phyloP scores from a whole-genome alignment of 1,140 invertebrate species.

The Trachymyrmex septentrionalis region DNA sequence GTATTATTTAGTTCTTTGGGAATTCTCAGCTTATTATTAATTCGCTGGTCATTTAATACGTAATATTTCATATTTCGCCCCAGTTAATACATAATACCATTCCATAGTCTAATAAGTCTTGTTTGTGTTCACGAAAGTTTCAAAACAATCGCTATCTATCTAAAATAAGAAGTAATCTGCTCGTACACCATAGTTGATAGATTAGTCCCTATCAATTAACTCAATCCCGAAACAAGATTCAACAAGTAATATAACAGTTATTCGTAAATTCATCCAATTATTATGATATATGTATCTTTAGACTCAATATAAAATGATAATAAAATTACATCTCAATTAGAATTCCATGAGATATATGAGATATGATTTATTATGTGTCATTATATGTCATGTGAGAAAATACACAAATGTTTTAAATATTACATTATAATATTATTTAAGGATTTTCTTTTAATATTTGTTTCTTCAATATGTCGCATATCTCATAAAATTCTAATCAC shows the following conservation, averaged over 20 bases:
- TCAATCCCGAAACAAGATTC: neutral
- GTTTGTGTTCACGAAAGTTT: constrained; percentile 15
- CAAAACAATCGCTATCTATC: constrained; percentile 1
- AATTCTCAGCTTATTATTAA: neutral
- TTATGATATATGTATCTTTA: neutral
- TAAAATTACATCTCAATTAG: constrained; percentile 4
- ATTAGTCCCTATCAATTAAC: constrained; percentile 14
- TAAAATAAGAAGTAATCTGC: neutral
- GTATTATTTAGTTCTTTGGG: neutral
- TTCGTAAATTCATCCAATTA: neutral
- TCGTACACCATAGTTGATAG: neutral
- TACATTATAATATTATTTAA: neutral
- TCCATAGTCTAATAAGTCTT: neutral
- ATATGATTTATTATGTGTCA: too few species aligned
- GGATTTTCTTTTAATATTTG: neutral
- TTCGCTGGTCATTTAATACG: neutral
- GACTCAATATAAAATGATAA: neutral
- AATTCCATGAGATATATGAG: neutral
- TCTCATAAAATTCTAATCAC: too few species aligned
- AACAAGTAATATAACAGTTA: neutral
- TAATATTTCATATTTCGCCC: too few species aligned
- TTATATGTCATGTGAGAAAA: neutral
- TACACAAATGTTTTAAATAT: neutral
- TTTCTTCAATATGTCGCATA: too few species aligned
- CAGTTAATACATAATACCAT: neutral